Conservation (phyloP, 2,888 invertebrate species). For the Lycocerus yunnanus region DNA sequence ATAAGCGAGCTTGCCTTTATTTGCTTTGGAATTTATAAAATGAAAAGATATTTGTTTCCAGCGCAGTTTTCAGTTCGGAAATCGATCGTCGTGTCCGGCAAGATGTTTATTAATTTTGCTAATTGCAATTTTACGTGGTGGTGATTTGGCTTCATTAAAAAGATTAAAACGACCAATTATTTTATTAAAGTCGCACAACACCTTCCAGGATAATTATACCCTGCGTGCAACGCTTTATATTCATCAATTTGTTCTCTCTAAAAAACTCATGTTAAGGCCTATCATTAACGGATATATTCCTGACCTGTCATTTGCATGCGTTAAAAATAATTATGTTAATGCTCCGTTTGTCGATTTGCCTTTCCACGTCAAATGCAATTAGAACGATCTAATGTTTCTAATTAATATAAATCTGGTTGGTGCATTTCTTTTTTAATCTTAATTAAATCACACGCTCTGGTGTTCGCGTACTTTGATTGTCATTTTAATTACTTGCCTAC, state of each 20-base stretch:
- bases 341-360: slow-evolving; percentile 22
- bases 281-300: slow-evolving; percentile 13
- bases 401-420: slow-evolving; percentile 7
- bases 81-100: not conserved
- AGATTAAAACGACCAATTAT: slow-evolving; percentile 8
- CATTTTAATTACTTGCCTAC: not conserved
- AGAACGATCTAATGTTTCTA: slow-evolving; percentile 10
- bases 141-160: not conserved
- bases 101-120: not conserved
- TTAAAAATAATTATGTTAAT: slow-evolving; percentile 26
- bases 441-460: not conserved
- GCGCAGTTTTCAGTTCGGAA: not conserved
- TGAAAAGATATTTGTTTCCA: slow-evolving; percentile 9
- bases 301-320: slow-evolving; percentile 18
- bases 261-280: not conserved
- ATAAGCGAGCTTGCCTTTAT: slow-evolving; percentile 17
- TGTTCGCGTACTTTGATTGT: not conserved
- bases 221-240: slow-evolving; percentile 25
- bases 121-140: not conserved
- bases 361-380: slow-evolving; percentile 19
- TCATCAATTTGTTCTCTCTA: slow-evolving; percentile 24
- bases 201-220: slow-evolving; percentile 27
- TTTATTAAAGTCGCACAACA: slow-evolving; percentile 12
- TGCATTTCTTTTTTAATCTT: slow-evolving; percentile 1
- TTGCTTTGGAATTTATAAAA: slow-evolving; percentile 14